Evolutionary conservation across 2,888 invertebrate genomes (phyloP), one percentile per base, ranked within the genome.

Genomic region (Phaonia tiefii): DNA sequence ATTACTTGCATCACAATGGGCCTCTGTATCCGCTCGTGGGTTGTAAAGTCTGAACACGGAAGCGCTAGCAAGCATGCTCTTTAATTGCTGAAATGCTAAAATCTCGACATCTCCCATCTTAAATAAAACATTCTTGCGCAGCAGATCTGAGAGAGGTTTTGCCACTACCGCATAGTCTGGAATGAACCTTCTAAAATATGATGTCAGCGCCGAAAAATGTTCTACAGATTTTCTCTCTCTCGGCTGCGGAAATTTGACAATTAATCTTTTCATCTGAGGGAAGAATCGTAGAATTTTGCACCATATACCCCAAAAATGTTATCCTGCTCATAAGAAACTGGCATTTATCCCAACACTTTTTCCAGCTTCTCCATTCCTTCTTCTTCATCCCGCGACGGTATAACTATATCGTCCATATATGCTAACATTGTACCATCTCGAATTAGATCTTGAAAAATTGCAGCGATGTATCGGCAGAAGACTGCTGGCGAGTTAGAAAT

Each of bases 401-500:
- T 75, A 10, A 82, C 73, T 0, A 84, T 56, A 20, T 84, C 84
- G 20, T 83, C 84, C 76, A 83, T 81, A 20, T 80, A 81, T 13
- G 76, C 42, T 0, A 81, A 17, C 0, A 83, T 13, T 1, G 25
- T 65, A 3, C 65, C 67, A 11, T 78, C 65, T 5, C 20, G 20
- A 1, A 83, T 69, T 10, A 83, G 26, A 0, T 76, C 63, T 10
- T 76, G 49, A 15, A 84, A 80, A 2, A 82, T 39, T n/a, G 80
- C 54, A 20, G 25, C 26, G 10, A 77, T 66, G 22, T 54, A 66
- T 2, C 76, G 39, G 17, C 26, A 58, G 15, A 73, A 82, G n/a
- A n/a, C n/a, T n/a, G n/a, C n/a, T n/a, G n/a, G n/a, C n/a, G n/a
- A n/a, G n/a, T n/a, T n/a, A n/a, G n/a, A n/a, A n/a, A n/a, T n/a